Conservation (phyloP, 1,140 invertebrate species). For the Dufourea novaeangliae region DNA sequence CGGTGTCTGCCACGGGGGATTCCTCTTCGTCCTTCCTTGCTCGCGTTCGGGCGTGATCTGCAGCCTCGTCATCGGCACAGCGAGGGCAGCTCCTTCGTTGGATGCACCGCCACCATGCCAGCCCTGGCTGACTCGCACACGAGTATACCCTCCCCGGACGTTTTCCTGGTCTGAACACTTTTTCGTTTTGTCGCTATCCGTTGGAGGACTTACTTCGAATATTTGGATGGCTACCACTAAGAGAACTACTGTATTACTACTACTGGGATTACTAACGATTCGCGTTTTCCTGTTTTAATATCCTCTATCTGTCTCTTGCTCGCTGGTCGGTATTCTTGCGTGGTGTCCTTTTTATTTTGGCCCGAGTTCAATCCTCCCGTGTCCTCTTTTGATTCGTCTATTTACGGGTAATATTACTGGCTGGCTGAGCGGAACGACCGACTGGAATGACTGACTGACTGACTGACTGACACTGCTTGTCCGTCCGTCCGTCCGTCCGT, state of each 20-base stretch:
- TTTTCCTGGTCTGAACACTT: neutral
- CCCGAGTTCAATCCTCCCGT: neutral
- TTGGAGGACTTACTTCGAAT: conserved; percentile 25
- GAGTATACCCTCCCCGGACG: neutral
- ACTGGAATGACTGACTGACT: conserved; percentile 53
- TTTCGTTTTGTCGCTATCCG: conserved; percentile 10
- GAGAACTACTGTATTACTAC: neutral
- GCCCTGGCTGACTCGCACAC: neutral
- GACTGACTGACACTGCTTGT: conserved; percentile 18
- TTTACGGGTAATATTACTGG: too few species aligned
- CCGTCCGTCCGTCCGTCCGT: conserved; percentile 44
- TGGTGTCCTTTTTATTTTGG: neutral
- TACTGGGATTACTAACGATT: conserved; percentile 11
- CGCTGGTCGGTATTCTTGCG: neutral
- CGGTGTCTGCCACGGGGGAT: conserved; percentile 39
- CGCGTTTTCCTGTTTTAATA: conserved; percentile 12
- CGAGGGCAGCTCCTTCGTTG: conserved; percentile 67
- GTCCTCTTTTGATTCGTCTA: neutral
- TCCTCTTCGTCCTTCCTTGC: conserved; percentile 59
- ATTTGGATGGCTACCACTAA: conserved; percentile 21
- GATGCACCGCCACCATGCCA: conserved; percentile 70
- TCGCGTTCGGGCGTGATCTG: conserved; percentile 52
- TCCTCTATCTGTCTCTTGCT: neutral
- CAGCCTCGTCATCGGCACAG: conserved; percentile 73
- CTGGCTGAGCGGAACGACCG: conserved; percentile 47